These are phyloP conservation scores for Brachyrhaphis roseni DNA, from an alignment of 2,797 vertebrate genomes.

Conservation along the genomic window DNA sequence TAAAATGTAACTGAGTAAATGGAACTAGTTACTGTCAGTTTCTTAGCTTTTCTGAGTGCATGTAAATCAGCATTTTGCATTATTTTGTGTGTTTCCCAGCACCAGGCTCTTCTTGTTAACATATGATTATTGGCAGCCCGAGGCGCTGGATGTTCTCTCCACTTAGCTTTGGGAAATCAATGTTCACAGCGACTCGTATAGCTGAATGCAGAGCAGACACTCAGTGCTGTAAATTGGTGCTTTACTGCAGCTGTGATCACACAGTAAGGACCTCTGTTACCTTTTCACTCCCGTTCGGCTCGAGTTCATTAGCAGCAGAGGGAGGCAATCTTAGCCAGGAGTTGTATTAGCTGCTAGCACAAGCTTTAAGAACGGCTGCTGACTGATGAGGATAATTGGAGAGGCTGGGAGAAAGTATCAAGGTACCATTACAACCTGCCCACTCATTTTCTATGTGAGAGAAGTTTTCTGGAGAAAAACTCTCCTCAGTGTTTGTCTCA, in stretches of 20 bases:
- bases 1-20: too few species aligned
- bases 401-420: conserved; percentile 11
- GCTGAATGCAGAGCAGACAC: conserved; percentile 35
- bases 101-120: conserved; percentile 20
- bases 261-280: conserved; percentile 27
- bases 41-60: conserved; percentile 10
- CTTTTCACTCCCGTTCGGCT: conserved; percentile 34
- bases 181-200: conserved; percentile 39
- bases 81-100: conserved; percentile 12
- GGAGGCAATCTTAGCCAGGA: conserved; percentile 26
- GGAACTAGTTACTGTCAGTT: too few species aligned
- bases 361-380: conserved; percentile 15
- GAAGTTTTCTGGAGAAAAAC: conserved; percentile 24
- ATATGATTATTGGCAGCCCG: conserved; percentile 13
- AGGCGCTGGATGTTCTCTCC: conserved; percentile 37
- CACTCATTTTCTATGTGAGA: conserved; percentile 27
- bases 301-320: conserved; percentile 39
- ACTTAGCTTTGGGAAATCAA: conserved; percentile 53
- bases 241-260: conserved; percentile 43
- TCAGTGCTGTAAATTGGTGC: conserved; percentile 37
- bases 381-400: conserved; percentile 21
- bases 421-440: conserved; percentile 15
- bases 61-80: conserved; percentile 20
- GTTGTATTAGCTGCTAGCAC: conserved; percentile 15
- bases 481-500: conserved; percentile 15